Conservation (phyloP, 2,113 vertebrate genomes). For the human (Homo sapiens) region DNA sequence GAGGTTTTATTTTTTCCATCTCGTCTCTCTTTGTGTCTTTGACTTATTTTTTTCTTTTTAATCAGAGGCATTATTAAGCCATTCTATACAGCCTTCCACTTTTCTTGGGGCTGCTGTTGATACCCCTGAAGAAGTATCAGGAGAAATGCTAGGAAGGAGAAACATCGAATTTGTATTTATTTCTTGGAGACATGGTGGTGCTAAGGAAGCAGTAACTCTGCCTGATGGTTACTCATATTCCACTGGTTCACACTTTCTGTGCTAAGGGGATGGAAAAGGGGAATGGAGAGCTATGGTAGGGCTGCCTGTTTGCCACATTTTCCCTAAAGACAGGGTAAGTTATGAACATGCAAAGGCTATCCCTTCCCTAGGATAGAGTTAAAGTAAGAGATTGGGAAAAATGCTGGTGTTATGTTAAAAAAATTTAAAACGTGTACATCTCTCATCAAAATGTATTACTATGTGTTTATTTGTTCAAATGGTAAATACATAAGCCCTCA, state of each 20-base stretch:
- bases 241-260: no score
- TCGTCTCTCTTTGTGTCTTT: not conserved
- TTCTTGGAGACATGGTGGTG: not conserved
- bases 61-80: not conserved
- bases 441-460: not conserved
- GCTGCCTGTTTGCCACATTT: not conserved
- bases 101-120: conserved; percentile 62
- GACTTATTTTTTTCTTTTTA: not conserved
- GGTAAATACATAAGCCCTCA: not conserved
- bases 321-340: not conserved
- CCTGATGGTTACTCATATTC: not conserved
- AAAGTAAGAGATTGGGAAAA: not conserved
- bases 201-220: not conserved
- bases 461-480: not conserved
- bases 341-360: not conserved
- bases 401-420: not conserved
- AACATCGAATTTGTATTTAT: not conserved
- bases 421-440: not conserved
- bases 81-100: conserved; percentile 55
- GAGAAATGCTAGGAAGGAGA: not conserved
- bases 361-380: not conserved
- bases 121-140: not conserved
- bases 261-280: not conserved
- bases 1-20: not conserved
- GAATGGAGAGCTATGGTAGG: not conserved